These are phyloP conservation scores for Forbesichthys papilliferus DNA, from an alignment of 2,113 vertebrate species.

Conservation along the genomic window DNA sequence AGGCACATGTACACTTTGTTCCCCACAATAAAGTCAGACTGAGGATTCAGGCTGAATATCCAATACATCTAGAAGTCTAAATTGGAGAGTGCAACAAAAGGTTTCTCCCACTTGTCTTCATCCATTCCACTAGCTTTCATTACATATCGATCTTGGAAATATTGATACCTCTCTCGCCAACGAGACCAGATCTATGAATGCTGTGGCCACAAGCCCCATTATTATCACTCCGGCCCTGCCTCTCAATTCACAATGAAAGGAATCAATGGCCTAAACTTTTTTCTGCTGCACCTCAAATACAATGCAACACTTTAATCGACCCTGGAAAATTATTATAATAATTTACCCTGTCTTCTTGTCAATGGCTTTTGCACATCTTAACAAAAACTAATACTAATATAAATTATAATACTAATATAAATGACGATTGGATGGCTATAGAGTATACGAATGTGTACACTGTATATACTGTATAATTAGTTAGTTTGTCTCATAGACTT, in stretches of 20 bases:
- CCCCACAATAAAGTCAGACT: too few species aligned
- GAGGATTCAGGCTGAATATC: not conserved
- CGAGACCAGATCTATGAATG: conserved; percentile 7
- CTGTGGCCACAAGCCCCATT: conserved; percentile 11
- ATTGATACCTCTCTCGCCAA: conserved; percentile 15
- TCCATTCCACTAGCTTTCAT: not conserved
- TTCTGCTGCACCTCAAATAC: not conserved
- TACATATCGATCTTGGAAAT: conserved; percentile 23
- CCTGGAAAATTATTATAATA: not conserved
- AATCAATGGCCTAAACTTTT: conserved; percentile 32
- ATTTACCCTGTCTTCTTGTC: not conserved
- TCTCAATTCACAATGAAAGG: conserved; percentile 34
- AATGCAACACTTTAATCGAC: not conserved
- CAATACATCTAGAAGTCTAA: not conserved
- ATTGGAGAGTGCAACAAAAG: not conserved
- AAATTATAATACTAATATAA: too few species aligned
- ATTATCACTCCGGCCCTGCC: conserved; percentile 10
- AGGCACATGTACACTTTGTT: too few species aligned
- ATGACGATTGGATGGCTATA: too few species aligned
- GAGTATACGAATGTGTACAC: too few species aligned
- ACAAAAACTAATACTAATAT: too few species aligned
- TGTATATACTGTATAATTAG: too few species aligned
- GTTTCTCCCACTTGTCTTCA: not conserved
- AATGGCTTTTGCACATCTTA: not conserved
- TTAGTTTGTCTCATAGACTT: too few species aligned